Percentiles rank a stretch among this genome's conserved stretches.
Evolutionary conservation across 2,797 vertebrate species (phyloP).

Genomic region (Myotis pilosus): DNA sequence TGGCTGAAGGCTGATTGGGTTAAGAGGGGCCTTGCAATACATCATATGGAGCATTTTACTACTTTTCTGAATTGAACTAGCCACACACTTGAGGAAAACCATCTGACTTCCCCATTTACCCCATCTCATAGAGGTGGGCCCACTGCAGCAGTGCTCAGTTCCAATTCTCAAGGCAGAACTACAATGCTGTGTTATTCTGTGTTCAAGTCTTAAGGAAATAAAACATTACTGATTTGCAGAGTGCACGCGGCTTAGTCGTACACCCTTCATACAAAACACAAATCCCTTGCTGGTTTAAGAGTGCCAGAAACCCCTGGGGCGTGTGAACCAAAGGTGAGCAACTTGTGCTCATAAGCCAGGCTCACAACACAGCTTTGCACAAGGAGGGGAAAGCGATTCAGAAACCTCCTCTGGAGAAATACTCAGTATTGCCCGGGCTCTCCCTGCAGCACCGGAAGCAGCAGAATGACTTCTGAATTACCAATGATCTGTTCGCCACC

Average conservation of each 20-base stretch:
- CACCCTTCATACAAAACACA: background rate
- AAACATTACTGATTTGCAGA: background rate
- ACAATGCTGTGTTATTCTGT: background rate
- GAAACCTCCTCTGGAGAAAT: constrained; percentile 37
- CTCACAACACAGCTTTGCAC: constrained; percentile 2
- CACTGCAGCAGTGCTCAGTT: background rate
- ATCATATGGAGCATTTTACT: background rate
- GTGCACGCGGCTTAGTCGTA: background rate
- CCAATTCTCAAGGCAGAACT: background rate
- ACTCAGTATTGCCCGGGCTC: background rate
- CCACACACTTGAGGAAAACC: background rate
- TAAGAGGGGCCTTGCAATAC: background rate
- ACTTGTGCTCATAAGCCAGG: constrained; percentile 23
- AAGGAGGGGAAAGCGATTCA: background rate
- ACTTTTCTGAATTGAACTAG: constrained; percentile 25
- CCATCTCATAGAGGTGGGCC: background rate
- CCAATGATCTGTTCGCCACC: background rate
- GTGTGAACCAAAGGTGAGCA: background rate
- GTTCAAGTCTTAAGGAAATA: background rate
- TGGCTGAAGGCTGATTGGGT: background rate
- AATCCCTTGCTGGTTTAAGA: background rate
- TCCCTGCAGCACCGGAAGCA: background rate
- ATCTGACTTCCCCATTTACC: background rate
- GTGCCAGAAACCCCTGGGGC: background rate
- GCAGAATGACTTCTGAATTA: background rate